A percentile compares a stretch with the other conserved stretches of the same genome.
phyloP scores from a whole-genome alignment of 1,140 invertebrate species.

The Sminthurinus signatus region DNA sequence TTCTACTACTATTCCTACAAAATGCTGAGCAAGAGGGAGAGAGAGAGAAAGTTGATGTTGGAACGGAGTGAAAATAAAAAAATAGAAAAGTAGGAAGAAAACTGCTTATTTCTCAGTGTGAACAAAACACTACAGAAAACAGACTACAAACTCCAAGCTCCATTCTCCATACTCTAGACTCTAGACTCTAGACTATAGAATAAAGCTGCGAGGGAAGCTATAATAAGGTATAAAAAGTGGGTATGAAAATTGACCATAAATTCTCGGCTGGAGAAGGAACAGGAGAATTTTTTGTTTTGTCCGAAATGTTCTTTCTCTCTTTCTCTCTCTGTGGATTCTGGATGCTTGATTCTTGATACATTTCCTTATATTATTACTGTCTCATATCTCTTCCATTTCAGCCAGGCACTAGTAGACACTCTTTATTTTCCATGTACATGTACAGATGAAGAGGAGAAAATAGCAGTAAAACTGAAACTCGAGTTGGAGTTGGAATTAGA shows the following conservation, averaged over 20 bases:
- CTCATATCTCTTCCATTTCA: constrained; percentile 1
- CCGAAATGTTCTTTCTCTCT: background rate
- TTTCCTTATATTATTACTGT: constrained; percentile 9
- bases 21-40: background rate
- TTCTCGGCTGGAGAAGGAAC: background rate
- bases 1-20: background rate
- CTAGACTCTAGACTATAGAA: too few species aligned
- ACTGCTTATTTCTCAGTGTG: too few species aligned
- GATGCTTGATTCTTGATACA: background rate
- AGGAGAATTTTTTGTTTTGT: background rate
- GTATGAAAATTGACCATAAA: constrained; percentile 7
- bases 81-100: too few species aligned
- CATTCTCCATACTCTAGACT: too few species aligned
- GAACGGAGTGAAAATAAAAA: too few species aligned
- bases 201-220: background rate
- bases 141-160: too few species aligned
- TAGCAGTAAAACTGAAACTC: too few species aligned
- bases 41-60: constrained; percentile 1
- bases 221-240: constrained; percentile 3
- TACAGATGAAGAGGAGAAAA: too few species aligned
- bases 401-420: background rate
- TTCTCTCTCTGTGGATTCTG: background rate
- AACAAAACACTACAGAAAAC: too few species aligned
- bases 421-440: too few species aligned
- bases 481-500: too few species aligned